phyloP scores from a whole-genome alignment of 2,888 invertebrate species.

The Argynnis bischoffii region DNA sequence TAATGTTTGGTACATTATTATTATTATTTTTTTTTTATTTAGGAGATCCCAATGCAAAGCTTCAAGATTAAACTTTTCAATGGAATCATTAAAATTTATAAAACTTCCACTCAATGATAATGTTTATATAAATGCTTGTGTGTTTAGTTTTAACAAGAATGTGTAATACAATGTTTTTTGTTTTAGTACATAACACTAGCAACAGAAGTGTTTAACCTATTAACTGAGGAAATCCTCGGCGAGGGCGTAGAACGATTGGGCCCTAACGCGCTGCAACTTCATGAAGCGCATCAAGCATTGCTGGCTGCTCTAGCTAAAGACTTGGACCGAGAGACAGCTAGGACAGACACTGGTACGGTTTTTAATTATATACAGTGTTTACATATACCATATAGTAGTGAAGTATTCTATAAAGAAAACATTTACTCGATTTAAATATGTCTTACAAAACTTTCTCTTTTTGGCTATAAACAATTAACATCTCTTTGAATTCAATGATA shows the following conservation, averaged over 20 bases:
- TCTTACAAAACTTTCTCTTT: too few relatives aligned
- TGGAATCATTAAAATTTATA: too few relatives aligned
- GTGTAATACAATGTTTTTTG: slow-evolving; percentile 4
- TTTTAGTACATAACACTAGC: slow-evolving; percentile 91
- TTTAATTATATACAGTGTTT: neutral
- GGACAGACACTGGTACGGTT: slow-evolving; percentile 85
- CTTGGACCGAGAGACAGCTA: slow-evolving; percentile 93
- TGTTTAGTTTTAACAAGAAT: neutral
- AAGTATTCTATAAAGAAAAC: too few relatives aligned
- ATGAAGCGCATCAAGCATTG: slow-evolving; percentile 94
- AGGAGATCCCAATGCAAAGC: neutral
- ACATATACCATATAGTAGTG: too few relatives aligned
- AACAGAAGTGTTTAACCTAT: slow-evolving; percentile 92
- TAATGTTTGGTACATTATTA: neutral
- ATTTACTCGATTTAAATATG: too few relatives aligned
- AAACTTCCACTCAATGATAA: too few relatives aligned
- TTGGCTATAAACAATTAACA: too few relatives aligned
- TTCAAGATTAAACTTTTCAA: too few relatives aligned
- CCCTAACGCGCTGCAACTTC: slow-evolving; percentile 83
- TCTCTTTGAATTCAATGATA: too few relatives aligned
- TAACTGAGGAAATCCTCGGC: slow-evolving; percentile 91
- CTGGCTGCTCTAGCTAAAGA: slow-evolving; percentile 94
- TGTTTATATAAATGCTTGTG: too few relatives aligned
- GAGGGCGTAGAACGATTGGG: slow-evolving; percentile 84
- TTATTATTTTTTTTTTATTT: neutral